Evolutionary conservation across 2,888 invertebrate genomes (phyloP), one percentile per base, ranked within the genome.

Genomic region (Oscheius myriophilus): DNA sequence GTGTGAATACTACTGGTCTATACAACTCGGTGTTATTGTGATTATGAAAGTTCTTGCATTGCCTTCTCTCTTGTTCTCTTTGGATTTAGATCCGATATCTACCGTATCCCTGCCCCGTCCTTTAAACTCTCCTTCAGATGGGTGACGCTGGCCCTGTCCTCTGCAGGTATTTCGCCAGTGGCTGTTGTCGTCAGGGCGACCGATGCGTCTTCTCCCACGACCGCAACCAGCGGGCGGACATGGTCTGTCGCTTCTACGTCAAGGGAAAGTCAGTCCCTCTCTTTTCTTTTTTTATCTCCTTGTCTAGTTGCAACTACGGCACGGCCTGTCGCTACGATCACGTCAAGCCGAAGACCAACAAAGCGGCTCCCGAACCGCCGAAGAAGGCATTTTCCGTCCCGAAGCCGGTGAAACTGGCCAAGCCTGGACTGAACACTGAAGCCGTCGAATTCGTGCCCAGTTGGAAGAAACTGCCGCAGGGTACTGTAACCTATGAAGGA

Each of bases 201-300:
- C 23, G 55, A 23, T 68, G 68, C 46, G 26, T 39, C 1, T 80
- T 67, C 57, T 79, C 79, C n/a, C 80, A 80, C 63, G 80, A 80
- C 26, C 64, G 74, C 9, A 66, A 46, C 46, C 62, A 66, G 6
- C 65, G 69, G 9, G 63, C 67, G 7, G 79, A 80, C 21, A 71
- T 68, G 64, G 69, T 77, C 33, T 84, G 84, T 71, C 75, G 73
- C 14, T 80, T 78, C 52, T 79, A 79, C 68, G 53, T 74, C 18
- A 69, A 66, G 33, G 84, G 84, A 41, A 70, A 74, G 65, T 84
- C 74, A 43, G 71, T 53, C 21, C 1, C 46, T 42, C 39, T 43
- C 26, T 23, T 18, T 18, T 33, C 21, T 45, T 63, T 41, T 42
- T n/a, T 11, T 45, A 16, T 46, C 39, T n/a, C 18, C 43, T n/a